Evolutionary conservation across 2,797 vertebrate species (phyloP).

Genomic region (Coracias cyanogaster): DNA sequence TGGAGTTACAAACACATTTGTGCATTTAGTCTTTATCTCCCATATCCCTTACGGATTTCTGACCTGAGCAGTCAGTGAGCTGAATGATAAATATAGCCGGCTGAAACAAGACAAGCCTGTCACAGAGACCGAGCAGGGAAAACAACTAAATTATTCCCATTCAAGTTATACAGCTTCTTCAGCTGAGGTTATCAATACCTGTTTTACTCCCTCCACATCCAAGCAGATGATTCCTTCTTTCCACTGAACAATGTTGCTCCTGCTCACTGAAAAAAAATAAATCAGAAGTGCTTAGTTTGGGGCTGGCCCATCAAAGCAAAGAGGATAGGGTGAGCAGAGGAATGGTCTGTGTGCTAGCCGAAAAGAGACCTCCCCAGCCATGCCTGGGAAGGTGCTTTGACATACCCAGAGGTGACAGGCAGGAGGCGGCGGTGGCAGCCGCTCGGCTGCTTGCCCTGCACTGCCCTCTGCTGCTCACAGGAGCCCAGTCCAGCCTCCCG

Average conservation of each 20-base stretch:
- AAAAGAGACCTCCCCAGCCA: rapidly evolving
- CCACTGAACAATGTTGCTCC: rapidly evolving
- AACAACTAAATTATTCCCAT: background rate
- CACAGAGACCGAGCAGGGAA: background rate
- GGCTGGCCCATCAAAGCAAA: background rate
- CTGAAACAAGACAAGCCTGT: background rate
- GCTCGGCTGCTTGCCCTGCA: background rate
- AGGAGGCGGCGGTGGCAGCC: rapidly evolving
- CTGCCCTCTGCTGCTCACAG: constrained; percentile 36
- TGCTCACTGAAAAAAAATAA: too few species aligned
- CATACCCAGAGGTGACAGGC: rapidly evolving
- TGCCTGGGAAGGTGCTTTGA: background rate
- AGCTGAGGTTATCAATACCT: background rate
- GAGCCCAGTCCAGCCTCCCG: background rate
- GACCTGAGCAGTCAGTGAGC: background rate
- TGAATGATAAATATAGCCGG: background rate
- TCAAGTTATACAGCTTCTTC: background rate
- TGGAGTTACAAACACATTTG: background rate
- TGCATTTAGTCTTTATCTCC: background rate
- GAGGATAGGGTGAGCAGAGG: background rate
- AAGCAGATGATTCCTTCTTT: rapidly evolving
- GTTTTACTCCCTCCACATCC: background rate
- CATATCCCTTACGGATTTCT: background rate
- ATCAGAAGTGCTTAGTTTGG: rapidly evolving
- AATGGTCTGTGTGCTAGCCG: rapidly evolving